Evolutionary conservation across 2,113 vertebrate genomes (phyloP).

Genomic region (Calidris pygmaea): DNA sequence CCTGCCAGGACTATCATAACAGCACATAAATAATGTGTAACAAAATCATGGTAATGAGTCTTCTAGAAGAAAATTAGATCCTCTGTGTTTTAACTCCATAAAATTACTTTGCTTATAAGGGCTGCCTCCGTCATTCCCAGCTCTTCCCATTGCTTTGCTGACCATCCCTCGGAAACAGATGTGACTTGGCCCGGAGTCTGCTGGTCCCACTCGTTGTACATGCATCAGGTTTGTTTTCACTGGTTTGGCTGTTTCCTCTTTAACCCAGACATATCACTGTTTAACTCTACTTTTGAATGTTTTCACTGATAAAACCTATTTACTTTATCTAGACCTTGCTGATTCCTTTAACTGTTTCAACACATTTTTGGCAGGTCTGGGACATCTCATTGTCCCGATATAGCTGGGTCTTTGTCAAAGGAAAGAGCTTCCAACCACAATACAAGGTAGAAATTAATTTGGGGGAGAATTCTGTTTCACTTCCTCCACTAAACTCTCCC

Average conservation of each 20-base stretch:
- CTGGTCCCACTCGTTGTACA: not conserved
- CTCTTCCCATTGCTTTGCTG: not conserved
- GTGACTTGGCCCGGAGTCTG: not conserved
- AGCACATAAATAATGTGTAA: constrained; percentile 58
- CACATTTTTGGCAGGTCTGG: not conserved
- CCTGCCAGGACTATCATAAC: constrained; percentile 65
- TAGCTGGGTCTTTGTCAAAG: not conserved
- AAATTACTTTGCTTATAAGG: not conserved
- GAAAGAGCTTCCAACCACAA: not conserved
- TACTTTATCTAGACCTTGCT: not conserved
- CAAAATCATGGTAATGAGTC: constrained; percentile 51
- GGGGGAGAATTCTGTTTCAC: not conserved
- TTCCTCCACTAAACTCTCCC: not conserved
- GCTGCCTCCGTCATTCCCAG: not conserved
- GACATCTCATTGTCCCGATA: fast-evolving
- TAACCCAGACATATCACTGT: not conserved
- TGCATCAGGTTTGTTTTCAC: not conserved
- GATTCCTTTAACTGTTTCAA: not conserved
- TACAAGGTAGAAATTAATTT: not conserved
- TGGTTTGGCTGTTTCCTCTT: not conserved
- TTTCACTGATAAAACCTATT: not conserved
- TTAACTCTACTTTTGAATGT: not conserved
- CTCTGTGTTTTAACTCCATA: not conserved
- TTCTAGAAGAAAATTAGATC: constrained; percentile 52
- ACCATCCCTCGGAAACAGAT: not conserved